Conservation (phyloP, 2,797 vertebrate genomes). For the Hyperoplus lanceolatus region DNA sequence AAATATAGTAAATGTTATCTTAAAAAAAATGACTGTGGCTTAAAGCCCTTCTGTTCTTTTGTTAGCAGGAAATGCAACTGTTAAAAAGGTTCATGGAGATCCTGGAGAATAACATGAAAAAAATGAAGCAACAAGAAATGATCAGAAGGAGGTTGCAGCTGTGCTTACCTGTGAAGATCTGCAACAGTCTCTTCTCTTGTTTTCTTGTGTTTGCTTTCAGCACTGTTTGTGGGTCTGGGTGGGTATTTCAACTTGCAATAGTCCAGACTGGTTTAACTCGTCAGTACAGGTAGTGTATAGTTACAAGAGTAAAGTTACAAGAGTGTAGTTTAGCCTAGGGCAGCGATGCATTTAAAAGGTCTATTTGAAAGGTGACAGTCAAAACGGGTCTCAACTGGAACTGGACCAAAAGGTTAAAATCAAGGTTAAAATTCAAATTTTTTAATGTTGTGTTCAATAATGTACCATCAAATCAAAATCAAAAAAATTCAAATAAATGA, state of each 20-base stretch:
- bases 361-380: constrained; percentile 2
- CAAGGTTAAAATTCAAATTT: background rate
- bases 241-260: constrained; percentile 14
- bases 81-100: background rate
- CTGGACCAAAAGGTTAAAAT: background rate
- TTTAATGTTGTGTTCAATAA: no score
- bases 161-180: constrained; percentile 55
- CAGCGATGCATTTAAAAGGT: background rate
- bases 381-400: background rate
- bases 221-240: constrained; percentile 14
- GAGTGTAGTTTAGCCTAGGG: constrained; percentile 5
- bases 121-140: background rate
- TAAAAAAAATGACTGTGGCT: background rate
- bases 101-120: background rate
- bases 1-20: background rate
- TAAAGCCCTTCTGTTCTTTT: background rate
- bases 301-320: background rate
- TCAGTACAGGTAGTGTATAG: constrained; percentile 51
- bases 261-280: constrained; percentile 63
- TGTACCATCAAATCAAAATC: no score
- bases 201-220: constrained; percentile 14
- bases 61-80: background rate
- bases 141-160: constrained; percentile 5
- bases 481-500: no score
- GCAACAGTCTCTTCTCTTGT: constrained; percentile 4